Base-by-base conservation (phyloP, 2,797 vertebrate species). In the Argyrosomus regius region DNA sequence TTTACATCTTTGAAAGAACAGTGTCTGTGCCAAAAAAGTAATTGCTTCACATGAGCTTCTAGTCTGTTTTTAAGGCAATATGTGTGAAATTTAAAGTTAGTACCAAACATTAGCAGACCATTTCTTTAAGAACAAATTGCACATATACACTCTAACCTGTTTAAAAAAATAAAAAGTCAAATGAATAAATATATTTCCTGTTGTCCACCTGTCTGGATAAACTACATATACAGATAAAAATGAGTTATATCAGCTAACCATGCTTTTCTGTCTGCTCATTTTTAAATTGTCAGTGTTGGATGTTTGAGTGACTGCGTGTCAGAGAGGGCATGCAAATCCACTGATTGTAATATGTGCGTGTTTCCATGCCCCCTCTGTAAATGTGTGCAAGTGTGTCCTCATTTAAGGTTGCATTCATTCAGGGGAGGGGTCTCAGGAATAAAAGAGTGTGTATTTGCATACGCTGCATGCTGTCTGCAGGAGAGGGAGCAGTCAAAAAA, bases 361-460 rank as follows among this genome's bases (percentile, higher is more conserved):
- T 91, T 88, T 92, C 88, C 77, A n/a, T 84, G 78, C 81, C 80
- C 82, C 81, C 86, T 81, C 85, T 72, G 84, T 82, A 90, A 91
- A 87, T 81, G 88, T 88, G 88, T 85, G 88, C 81, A 80, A 94
- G 91, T 96, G 96, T 95, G 96, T 95, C 95, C 94, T 94, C 96
- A 96, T 96, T 97, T 94, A 95, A 95, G 94, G 93, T 91, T 90
- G 94, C 94, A 92, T 94, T 94, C 94, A 91, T 92, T 90, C 89
- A 95, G 94, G 91, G 91, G 91, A 92, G 92, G 95, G 95, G 88
- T 90, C 92, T 82, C 84, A 56, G 76, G 88, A 95, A 95, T 95
- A 94, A 97, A 97, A 95, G 94, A 89, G 91, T 41, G 69, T 81
- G 87, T 92, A 96, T 98, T 97, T 97, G 95, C 96, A 97, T 97